Conservation (phyloP, 2,888 invertebrate species). For the Steinernema hermaphroditum region DNA sequence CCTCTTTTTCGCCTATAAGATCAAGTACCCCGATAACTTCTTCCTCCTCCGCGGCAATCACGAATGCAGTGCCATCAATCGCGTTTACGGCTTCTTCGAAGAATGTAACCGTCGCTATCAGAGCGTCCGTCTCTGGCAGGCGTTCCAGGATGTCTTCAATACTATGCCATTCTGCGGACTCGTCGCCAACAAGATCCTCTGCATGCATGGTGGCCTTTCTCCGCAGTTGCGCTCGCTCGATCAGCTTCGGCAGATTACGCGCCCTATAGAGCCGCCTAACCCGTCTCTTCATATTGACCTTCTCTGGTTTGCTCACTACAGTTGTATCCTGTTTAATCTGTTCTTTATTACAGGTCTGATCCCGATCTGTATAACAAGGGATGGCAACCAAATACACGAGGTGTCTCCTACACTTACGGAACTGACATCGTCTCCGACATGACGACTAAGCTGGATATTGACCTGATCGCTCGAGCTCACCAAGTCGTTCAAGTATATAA, state of each 20-base stretch:
- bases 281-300: constrained; percentile 46
- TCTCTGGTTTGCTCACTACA: constrained; percentile 45
- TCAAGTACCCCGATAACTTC: constrained; percentile 50
- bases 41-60: constrained; percentile 55
- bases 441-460: constrained; percentile 69
- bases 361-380: constrained; percentile 33
- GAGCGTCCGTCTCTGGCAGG: constrained; percentile 50
- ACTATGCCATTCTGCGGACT: constrained; percentile 53
- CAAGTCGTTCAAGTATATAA: constrained; percentile 65
- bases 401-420: constrained; percentile 71
- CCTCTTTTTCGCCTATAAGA: constrained; percentile 44
- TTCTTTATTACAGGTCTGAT: constrained; percentile 23
- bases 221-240: constrained; percentile 32
- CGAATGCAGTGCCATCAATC: constrained; percentile 46
- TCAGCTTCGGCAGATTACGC: constrained; percentile 35
- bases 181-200: constrained; percentile 49
- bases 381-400: constrained; percentile 61
- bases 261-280: constrained; percentile 38
- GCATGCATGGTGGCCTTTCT: constrained; percentile 37
- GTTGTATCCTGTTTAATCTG: no score
- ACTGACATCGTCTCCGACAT: constrained; percentile 70
- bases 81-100: constrained; percentile 50
- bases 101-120: constrained; percentile 50
- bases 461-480: constrained; percentile 71
- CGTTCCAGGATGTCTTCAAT: constrained; percentile 54